These are phyloP conservation scores for Lagodon rhomboides DNA, from an alignment of 2,797 vertebrate species.

Conservation along the genomic window DNA sequence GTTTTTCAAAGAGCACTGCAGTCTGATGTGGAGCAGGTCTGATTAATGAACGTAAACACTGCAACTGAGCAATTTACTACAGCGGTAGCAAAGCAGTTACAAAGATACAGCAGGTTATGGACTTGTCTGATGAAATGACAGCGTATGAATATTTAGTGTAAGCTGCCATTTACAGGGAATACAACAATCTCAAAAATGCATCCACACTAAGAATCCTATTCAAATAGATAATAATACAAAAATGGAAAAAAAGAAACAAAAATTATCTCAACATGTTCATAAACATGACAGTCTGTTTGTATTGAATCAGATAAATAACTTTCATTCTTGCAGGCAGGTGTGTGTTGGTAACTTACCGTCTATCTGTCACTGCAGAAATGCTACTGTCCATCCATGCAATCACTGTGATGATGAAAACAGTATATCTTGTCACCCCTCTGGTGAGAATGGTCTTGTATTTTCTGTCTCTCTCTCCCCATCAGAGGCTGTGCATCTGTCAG, in stretches of 20 bases:
- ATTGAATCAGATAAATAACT: background rate
- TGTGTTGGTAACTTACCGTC: slow-evolving; percentile 30
- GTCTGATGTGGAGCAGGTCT: background rate
- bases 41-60: background rate
- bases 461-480: slow-evolving; percentile 8
- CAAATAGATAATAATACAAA: background rate
- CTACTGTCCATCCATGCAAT: background rate
- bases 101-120: background rate
- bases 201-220: background rate
- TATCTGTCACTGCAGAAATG: background rate
- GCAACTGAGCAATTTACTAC: background rate
- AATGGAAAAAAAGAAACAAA: background rate
- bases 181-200: background rate
- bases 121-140: background rate
- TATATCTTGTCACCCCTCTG: background rate
- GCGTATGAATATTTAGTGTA: background rate
- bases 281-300: background rate
- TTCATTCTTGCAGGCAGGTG: slow-evolving; percentile 13
- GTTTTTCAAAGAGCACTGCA: background rate
- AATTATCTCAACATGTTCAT: background rate
- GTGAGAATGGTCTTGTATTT: background rate
- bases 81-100: background rate
- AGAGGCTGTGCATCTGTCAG: slow-evolving; percentile 26
- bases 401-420: background rate
- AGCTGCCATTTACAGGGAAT: background rate